Percentiles rank a stretch among this genome's conserved stretches.
Evolutionary conservation across 2,113 vertebrate genomes (phyloP).

Genomic region (Antigone vipio): DNA sequence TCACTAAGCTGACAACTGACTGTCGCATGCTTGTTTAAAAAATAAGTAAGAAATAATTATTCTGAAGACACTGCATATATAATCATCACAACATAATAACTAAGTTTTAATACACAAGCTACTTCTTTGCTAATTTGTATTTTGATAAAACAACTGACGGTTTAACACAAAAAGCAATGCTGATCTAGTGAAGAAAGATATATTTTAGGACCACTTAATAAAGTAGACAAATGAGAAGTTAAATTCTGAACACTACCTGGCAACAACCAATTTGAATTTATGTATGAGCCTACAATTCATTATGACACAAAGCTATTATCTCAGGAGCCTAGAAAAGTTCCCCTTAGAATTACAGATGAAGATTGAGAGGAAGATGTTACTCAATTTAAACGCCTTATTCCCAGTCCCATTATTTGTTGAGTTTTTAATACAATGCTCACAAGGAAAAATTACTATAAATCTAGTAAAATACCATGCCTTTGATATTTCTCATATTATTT

Average conservation of each 20-base stretch:
- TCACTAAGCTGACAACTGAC: slow-evolving; percentile 13
- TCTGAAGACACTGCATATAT: background rate
- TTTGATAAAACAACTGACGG: background rate
- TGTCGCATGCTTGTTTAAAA: background rate
- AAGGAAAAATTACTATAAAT: background rate
- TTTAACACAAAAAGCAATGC: background rate
- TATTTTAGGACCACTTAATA: background rate
- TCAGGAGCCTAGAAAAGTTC: background rate
- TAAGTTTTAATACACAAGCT: background rate
- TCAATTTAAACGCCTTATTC: background rate
- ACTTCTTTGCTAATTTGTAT: background rate
- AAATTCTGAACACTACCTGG: background rate
- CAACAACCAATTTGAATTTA: background rate
- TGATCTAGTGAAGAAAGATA: background rate
- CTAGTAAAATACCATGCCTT: background rate
- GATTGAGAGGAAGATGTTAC: background rate
- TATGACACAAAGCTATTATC: background rate
- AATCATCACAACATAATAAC: background rate
- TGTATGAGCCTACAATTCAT: background rate
- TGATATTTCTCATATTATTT: background rate
- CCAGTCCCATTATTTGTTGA: background rate
- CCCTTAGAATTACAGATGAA: background rate
- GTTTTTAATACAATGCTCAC: background rate
- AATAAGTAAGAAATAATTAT: background rate
- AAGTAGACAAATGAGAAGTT: background rate